Conservation (phyloP, 2,888 invertebrate genomes). For the Stenodema calcarata region DNA sequence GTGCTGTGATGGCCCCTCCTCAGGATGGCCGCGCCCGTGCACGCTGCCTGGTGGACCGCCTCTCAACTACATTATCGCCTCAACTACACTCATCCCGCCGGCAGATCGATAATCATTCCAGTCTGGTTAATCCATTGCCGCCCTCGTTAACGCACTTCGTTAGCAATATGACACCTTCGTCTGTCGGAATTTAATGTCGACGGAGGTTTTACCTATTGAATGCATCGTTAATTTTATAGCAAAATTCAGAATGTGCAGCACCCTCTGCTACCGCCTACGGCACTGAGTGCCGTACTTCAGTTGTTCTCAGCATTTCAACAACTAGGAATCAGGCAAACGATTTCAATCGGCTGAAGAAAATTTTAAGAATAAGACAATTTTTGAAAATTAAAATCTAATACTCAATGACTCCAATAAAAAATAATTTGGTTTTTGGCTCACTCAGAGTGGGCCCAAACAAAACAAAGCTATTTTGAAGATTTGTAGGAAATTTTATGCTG, state of each 20-base stretch:
- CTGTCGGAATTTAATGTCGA: not conserved
- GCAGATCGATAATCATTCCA: slow-evolving; percentile 22
- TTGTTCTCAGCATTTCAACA: too few species aligned
- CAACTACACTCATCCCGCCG: not conserved
- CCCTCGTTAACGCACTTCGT: not conserved
- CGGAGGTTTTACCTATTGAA: not conserved
- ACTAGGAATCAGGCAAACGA: too few species aligned
- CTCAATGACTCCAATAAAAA: too few species aligned
- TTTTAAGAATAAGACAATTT: too few species aligned
- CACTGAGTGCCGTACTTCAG: too few species aligned
- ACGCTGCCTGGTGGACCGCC: not conserved
- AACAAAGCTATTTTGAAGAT: too few species aligned
- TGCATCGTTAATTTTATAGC: not conserved
- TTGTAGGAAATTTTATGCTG: too few species aligned
- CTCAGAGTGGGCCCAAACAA: too few species aligned
- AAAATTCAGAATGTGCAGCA: not conserved
- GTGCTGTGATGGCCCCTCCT: not conserved
- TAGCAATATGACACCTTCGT: not conserved
- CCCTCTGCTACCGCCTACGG: too few species aligned
- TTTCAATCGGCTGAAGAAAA: too few species aligned
- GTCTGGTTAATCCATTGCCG: not conserved
- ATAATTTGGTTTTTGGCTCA: too few species aligned
- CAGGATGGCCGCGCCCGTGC: not conserved
- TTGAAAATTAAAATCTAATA: too few species aligned
- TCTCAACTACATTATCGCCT: not conserved